Conservation (phyloP, 2,888 invertebrate species). For the Smittia aterrima region DNA sequence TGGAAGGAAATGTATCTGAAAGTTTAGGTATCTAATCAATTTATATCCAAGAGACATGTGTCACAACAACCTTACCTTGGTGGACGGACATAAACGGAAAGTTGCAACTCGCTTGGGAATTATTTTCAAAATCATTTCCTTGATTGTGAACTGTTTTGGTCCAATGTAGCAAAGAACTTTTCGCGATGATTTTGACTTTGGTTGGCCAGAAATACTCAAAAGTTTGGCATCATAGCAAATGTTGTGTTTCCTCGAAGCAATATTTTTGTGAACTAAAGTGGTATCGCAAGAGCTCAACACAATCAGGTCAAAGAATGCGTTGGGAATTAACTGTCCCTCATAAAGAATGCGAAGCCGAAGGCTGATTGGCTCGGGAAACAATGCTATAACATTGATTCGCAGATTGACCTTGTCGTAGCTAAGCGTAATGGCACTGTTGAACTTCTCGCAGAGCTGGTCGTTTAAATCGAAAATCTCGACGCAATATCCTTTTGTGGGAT, state of each 20-base stretch:
- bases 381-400: slow-evolving; percentile 72
- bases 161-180: slow-evolving; percentile 88
- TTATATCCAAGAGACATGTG: too few species aligned
- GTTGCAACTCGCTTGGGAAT: slow-evolving; percentile 89
- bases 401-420: slow-evolving; percentile 77
- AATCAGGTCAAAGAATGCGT: slow-evolving; percentile 89
- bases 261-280: slow-evolving; percentile 81
- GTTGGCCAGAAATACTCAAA: slow-evolving; percentile 57
- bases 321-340: slow-evolving; percentile 71
- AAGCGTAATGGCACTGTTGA: slow-evolving; percentile 61
- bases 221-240: slow-evolving; percentile 84
- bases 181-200: slow-evolving; percentile 68
- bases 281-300: slow-evolving; percentile 85
- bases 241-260: slow-evolving; percentile 79
- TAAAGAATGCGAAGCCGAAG: slow-evolving; percentile 78
- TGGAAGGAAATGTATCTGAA: slow-evolving; percentile 52
- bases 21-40: neutral
- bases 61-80: slow-evolving; percentile 58
- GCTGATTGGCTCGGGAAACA: slow-evolving; percentile 77
- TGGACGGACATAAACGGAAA: slow-evolving; percentile 89
- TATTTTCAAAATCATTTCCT: slow-evolving; percentile 89
- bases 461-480: slow-evolving; percentile 63
- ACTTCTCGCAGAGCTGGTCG: slow-evolving; percentile 57
- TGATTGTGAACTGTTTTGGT: slow-evolving; percentile 87
- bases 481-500: slow-evolving; percentile 66